Percentiles rank a stretch among this genome's conserved stretches.
Conservation (phyloP, 2,888 invertebrate genomes). For the Frankliniella intonsa region DNA sequence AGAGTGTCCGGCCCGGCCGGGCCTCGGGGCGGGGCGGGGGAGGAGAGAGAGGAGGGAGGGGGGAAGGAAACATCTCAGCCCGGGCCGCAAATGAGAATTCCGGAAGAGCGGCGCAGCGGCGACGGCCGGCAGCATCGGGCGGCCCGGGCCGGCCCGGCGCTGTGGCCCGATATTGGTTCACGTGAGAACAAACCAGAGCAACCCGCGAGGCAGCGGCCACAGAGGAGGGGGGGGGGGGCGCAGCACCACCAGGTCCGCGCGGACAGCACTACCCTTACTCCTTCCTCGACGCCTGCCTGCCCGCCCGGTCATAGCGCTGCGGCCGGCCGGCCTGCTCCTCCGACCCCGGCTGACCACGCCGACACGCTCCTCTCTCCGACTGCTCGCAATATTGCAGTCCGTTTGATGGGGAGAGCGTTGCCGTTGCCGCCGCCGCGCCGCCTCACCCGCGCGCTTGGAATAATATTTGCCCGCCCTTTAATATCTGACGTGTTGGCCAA, state of each 20-base stretch:
- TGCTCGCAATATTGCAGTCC: not conserved
- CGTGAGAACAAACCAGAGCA: not conserved
- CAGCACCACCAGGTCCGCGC: not conserved
- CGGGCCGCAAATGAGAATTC: not conserved
- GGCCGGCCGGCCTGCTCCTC: too few relatives aligned
- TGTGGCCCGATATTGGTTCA: not conserved
- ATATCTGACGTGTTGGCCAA: slow-evolving; percentile 14
- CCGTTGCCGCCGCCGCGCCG: too few relatives aligned
- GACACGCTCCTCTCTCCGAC: too few relatives aligned
- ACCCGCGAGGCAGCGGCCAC: too few relatives aligned
- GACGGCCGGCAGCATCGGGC: too few relatives aligned
- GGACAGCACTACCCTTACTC: not conserved
- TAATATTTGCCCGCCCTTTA: slow-evolving; percentile 9
- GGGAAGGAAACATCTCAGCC: not conserved
- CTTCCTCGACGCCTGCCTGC: too few relatives aligned
- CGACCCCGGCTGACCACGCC: too few relatives aligned
- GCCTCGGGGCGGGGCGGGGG: not conserved
- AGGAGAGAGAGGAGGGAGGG: not conserved
- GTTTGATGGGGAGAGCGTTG: not conserved
- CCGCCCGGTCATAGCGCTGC: too few relatives aligned
- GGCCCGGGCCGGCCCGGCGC: not conserved
- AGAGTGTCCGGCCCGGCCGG: not conserved
- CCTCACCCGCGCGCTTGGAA: not conserved
- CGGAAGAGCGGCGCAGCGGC: not conserved
- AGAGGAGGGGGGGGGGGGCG: not conserved